Evolutionary conservation across 2,888 invertebrate species (phyloP).

Genomic region (Metalampra italica): DNA sequence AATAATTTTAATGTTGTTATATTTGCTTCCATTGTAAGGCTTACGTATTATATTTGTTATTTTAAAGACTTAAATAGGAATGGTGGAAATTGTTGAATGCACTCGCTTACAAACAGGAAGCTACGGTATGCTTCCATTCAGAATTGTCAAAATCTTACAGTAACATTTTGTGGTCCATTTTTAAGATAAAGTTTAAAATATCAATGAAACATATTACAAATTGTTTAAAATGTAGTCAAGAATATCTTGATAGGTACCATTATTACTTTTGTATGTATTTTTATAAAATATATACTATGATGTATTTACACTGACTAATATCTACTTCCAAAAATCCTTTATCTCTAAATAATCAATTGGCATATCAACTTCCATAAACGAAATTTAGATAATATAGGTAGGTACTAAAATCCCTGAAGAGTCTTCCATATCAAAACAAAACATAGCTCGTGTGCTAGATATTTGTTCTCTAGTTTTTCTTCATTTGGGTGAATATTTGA

Average conservation of each 20-base stretch:
- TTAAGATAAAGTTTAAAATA: conserved; percentile 60
- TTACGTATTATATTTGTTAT: conserved; percentile 57
- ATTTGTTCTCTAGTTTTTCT: conserved; percentile 48
- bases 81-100: conserved; percentile 34
- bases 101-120: conserved; percentile 19
- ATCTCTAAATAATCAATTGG: conserved; percentile 64
- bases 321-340: conserved; percentile 66
- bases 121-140: conserved; percentile 19
- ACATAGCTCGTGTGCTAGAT: conserved; percentile 66
- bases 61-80: conserved; percentile 42
- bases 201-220: conserved; percentile 73
- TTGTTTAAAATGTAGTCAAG: conserved; percentile 51
- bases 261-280: conserved; percentile 72
- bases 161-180: conserved; percentile 58
- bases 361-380: conserved; percentile 77
- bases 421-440: conserved; percentile 79
- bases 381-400: conserved; percentile 55
- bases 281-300: conserved; percentile 72
- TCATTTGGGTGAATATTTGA: conserved; percentile 50
- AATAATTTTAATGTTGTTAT: conserved; percentile 66
- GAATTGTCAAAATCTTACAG: conserved; percentile 20
- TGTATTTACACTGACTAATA: conserved; percentile 69
- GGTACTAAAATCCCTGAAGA: conserved; percentile 54
- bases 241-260: conserved; percentile 55
- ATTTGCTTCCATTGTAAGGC: conserved; percentile 71